Evolutionary conservation across 2,113 vertebrate species (phyloP).

Genomic region (Cyanoliseus patagonus): DNA sequence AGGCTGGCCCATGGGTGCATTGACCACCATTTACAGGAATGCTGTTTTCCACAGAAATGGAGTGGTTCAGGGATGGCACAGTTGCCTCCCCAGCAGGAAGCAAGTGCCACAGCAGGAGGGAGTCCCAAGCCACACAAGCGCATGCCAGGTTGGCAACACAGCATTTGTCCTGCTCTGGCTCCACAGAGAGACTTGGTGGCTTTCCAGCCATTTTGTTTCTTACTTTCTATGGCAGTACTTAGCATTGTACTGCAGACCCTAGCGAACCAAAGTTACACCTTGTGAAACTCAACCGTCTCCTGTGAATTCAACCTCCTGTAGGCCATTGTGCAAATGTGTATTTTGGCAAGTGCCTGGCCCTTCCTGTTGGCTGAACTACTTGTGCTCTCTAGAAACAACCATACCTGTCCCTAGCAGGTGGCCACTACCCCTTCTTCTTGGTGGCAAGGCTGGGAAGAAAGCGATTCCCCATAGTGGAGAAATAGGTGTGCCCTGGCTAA

Average conservation of each 20-base stretch:
- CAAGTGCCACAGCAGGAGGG: neutral
- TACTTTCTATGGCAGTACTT: neutral
- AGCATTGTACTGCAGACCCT: neutral
- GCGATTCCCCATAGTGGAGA: rapidly evolving
- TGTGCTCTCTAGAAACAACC: neutral
- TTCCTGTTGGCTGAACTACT: neutral
- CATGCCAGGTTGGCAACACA: neutral
- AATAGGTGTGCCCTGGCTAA: neutral
- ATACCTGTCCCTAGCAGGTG: neutral
- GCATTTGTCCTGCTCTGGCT: neutral
- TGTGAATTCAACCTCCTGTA: neutral
- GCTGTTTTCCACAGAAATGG: neutral
- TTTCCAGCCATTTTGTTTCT: neutral
- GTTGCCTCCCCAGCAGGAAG: neutral
- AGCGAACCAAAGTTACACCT: neutral
- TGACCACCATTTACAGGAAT: neutral
- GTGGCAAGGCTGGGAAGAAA: neutral
- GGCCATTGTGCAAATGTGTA: neutral
- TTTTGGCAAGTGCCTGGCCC: neutral
- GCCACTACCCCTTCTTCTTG: neutral
- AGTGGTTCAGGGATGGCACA: rapidly evolving
- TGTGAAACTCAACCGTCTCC: neutral
- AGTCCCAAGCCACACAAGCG: neutral
- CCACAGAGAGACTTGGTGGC: neutral
- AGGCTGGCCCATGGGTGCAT: rapidly evolving